phyloP scores from a whole-genome alignment of 2,888 invertebrate genomes.

The Pocota personata region DNA sequence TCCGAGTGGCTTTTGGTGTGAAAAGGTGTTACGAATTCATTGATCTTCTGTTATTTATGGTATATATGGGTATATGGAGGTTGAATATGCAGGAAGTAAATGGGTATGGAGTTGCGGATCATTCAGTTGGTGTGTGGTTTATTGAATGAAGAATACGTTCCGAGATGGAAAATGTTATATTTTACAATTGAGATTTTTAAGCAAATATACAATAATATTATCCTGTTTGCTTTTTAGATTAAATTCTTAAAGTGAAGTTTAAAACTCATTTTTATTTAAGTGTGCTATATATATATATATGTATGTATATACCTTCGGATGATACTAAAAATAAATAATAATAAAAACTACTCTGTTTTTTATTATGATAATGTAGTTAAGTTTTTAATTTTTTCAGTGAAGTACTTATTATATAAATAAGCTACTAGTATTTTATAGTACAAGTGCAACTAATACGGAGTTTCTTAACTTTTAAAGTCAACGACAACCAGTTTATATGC shows the following conservation, averaged over 20 bases:
- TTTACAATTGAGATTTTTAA: neutral
- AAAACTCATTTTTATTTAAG: neutral
- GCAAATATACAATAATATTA: neutral
- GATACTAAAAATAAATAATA: neutral
- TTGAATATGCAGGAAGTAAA: slow-evolving; percentile 62
- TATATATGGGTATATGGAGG: slow-evolving; percentile 11
- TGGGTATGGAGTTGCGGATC: slow-evolving; percentile 49
- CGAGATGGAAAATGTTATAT: slow-evolving; percentile 9
- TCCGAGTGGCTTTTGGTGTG: slow-evolving; percentile 25
- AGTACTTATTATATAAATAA: neutral
- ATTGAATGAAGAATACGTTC: slow-evolving; percentile 20
- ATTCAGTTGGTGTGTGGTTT: slow-evolving; percentile 41
- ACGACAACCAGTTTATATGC: slow-evolving; percentile 44
- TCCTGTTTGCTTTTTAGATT: neutral
- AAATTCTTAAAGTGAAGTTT: neutral
- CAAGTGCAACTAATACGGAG: neutral
- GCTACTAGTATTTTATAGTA: neutral
- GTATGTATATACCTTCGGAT: too few species aligned
- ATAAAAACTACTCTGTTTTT: neutral
- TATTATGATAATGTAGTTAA: neutral
- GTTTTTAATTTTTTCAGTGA: neutral
- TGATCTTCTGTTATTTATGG: slow-evolving; percentile 65
- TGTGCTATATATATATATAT: neutral
- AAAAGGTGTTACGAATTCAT: slow-evolving; percentile 70
- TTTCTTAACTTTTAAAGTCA: neutral